Conservation (phyloP, 2,888 invertebrate species). For the Hipparchia sbordonii region DNA sequence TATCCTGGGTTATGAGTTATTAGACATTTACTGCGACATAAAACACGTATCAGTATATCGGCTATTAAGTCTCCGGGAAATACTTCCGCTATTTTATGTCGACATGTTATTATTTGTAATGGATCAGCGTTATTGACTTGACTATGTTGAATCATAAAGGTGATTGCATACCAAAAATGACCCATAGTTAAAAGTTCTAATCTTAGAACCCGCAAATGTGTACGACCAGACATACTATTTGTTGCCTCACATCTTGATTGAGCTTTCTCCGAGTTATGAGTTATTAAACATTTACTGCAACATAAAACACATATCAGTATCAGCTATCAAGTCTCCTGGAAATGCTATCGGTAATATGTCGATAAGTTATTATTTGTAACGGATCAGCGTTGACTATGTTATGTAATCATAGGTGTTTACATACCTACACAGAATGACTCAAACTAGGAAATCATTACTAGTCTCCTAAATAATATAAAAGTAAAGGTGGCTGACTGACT, state of each 20-base stretch:
- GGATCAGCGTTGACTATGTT: slow-evolving; percentile 3
- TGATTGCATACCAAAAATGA: no score
- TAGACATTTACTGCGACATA: slow-evolving; percentile 44
- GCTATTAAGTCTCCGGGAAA: slow-evolving; percentile 7
- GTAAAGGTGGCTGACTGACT: no score
- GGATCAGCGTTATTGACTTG: slow-evolving; percentile 14
- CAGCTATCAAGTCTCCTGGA: slow-evolving; percentile 4
- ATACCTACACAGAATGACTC: no score
- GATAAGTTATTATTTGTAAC: slow-evolving; percentile 11
- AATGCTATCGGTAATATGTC: slow-evolving; percentile 10
- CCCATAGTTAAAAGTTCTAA: no score
- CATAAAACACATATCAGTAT: slow-evolving; percentile 36
- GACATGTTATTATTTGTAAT: slow-evolving; percentile 13
- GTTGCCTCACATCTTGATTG: slow-evolving; percentile 1
- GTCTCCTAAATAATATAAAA: no score
- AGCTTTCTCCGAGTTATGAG: slow-evolving; percentile 37
- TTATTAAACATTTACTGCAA: slow-evolving; percentile 44
- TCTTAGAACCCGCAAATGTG: neutral
- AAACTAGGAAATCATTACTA: no score
- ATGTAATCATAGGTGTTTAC: no score
- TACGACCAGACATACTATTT: no score
- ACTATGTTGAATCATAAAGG: neutral
- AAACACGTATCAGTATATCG: slow-evolving; percentile 29
- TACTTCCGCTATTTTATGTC: slow-evolving; percentile 10
- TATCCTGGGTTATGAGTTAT: slow-evolving; percentile 39